A percentile compares a stretch with the other conserved stretches of the same genome.
phyloP scores from a whole-genome alignment of 2,113 vertebrate genomes.

The Cacatua alba region DNA sequence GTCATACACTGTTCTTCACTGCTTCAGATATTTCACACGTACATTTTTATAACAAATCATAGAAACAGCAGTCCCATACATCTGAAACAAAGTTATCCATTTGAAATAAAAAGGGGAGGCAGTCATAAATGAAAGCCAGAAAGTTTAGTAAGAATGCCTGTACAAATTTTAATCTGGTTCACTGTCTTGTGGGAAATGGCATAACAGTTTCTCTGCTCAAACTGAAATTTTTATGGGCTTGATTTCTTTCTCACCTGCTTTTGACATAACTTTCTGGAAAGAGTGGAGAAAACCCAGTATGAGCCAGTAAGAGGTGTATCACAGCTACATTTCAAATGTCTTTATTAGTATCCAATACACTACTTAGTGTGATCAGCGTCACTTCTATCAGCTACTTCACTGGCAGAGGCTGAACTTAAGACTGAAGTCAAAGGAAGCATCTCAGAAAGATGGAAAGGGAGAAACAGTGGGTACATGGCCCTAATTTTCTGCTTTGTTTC shows the following conservation, averaged over 20 bases:
- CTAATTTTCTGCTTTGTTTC: not conserved
- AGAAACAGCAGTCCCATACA: not conserved
- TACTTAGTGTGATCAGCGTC: not conserved
- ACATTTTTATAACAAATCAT: not conserved
- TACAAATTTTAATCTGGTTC: not conserved
- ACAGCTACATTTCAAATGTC: not conserved
- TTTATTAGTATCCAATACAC: not conserved
- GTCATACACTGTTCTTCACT: not conserved
- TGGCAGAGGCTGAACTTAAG: no score
- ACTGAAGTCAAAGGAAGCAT: not conserved
- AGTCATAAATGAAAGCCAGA: not conserved
- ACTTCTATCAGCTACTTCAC: no score
- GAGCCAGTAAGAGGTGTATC: not conserved
- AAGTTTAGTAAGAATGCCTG: not conserved
- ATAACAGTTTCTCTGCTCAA: not conserved
- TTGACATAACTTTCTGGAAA: not conserved
- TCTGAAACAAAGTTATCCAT: not conserved
- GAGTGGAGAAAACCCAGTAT: not conserved
- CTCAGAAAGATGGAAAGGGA: not conserved
- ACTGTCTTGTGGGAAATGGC: not conserved
- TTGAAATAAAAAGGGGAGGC: not conserved
- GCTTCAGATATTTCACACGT: not conserved
- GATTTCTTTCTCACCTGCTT: not conserved
- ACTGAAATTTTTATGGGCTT: not conserved
- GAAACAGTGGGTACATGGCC: rapidly evolving